These are phyloP conservation scores for Drosophila seguyi DNA, from an alignment of 1,140 invertebrate species.

Conservation along the genomic window DNA sequence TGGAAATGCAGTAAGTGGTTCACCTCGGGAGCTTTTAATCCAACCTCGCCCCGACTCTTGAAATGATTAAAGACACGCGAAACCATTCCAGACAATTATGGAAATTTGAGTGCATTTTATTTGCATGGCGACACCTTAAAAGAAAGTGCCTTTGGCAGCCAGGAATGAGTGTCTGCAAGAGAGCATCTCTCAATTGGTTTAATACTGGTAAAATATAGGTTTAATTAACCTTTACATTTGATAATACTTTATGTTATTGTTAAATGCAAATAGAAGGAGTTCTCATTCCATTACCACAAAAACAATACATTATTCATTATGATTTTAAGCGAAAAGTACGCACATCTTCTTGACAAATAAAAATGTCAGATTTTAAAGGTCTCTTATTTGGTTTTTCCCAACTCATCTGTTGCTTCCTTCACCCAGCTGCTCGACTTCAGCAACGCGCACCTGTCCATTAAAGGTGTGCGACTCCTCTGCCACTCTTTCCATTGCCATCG, in stretches of 20 bases:
- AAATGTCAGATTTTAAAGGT: neutral
- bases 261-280: too few relatives aligned
- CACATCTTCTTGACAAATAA: neutral
- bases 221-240: too few relatives aligned
- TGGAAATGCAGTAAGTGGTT: slow-evolving; percentile 10
- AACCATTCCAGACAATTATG: slow-evolving; percentile 19
- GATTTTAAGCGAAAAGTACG: neutral
- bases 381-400: neutral
- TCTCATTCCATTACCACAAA: neutral
- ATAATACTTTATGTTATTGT: too few relatives aligned
- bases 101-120: slow-evolving; percentile 23
- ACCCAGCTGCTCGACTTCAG: neutral
- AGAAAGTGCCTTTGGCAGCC: neutral
- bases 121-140: slow-evolving; percentile 17
- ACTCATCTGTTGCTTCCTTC: slow-evolving; percentile 28
- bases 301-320: neutral
- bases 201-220: neutral
- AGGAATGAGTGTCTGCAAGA: neutral
- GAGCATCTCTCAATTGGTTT: neutral
- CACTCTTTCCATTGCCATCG: neutral
- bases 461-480: slow-evolving; percentile 6
- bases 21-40: slow-evolving; percentile 15
- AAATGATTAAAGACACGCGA: slow-evolving; percentile 14
- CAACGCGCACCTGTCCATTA: slow-evolving; percentile 11
- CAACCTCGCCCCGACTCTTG: neutral